Conservation (phyloP, 2,888 invertebrate genomes). For the Siphonodentalium dalli region DNA sequence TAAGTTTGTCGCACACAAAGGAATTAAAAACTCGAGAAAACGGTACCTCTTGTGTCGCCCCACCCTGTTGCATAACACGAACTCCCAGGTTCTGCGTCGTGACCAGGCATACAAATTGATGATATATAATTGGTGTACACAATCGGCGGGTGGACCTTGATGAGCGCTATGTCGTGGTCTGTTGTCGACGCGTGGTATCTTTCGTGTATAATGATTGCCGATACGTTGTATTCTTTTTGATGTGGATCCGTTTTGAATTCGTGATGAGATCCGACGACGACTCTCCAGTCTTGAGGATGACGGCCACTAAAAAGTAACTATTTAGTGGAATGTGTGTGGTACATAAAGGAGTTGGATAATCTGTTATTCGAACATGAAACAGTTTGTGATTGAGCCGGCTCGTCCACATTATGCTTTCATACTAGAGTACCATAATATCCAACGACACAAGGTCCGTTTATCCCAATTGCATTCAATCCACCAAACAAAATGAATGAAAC, state of each 20-base stretch:
- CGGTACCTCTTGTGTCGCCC: slow-evolving; percentile 41
- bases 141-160: slow-evolving; percentile 39
- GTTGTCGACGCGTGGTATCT: slow-evolving; percentile 35
- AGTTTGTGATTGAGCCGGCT: no score
- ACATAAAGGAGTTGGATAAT: not conserved
- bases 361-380: no score
- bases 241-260: slow-evolving; percentile 25
- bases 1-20: no score
- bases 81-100: slow-evolving; percentile 19
- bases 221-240: slow-evolving; percentile 25
- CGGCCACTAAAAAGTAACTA: slow-evolving; percentile 19
- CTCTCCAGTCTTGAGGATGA: slow-evolving; percentile 32
- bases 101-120: slow-evolving; percentile 38
- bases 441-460: not conserved
- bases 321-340: not conserved
- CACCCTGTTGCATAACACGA: slow-evolving; percentile 47
- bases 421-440: no score
- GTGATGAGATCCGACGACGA: slow-evolving; percentile 34
- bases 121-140: slow-evolving; percentile 33
- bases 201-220: slow-evolving; percentile 33
- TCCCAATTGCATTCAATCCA: not conserved
- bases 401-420: no score
- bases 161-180: slow-evolving; percentile 46
- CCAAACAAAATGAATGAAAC: not conserved
- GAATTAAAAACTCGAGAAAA: no score